Evolutionary conservation across 2,797 vertebrate genomes (phyloP), one percentile per base, ranked within the genome.

Genomic region (Atherinosoma microstoma): DNA sequence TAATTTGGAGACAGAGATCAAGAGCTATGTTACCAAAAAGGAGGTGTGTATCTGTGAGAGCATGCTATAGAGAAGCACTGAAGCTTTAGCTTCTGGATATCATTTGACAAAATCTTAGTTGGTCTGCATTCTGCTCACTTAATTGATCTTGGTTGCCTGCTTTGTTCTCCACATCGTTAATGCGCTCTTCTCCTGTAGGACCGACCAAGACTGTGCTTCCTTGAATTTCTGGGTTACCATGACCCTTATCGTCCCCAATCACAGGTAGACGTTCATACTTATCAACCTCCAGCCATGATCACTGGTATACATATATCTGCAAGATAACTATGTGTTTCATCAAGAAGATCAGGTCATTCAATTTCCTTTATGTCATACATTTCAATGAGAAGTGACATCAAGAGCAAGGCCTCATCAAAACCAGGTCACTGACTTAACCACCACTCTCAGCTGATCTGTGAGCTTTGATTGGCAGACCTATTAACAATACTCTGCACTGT

Each of bases 371-470:
- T 90, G 90, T 92, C 92, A 91, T 89, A 86, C 78, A 79, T 91
- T 90, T 90, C 84, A 88, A 85, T 81, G 83, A 73, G 73, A 93
- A 86, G 85, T 81, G 89, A 88, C 90, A 84, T 70, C 32, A 38
- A 75, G 84, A 87, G 64, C 86, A 81, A 90, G 84, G 86, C 73
- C 82, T 68, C 63, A 86, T 92, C 89, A 88, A 89, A 90, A 75
- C 60, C 83, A 86, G 92, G 93, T 94, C 93, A 94, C 76, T 56
- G 80, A 90, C 94, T 92, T 93, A 92, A 92, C 86, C 84, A 83
- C 73, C 71, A 51, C 89, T 87, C 80, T 92, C 83, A 74, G 79
- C 82, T 83, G 84, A 91, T 88, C 79, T 78, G 78, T 86, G 85
- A 84, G 80, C 59, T 90, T 80, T 92, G 93, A 94, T 91, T 92